Evolutionary conservation across 2,797 vertebrate genomes (phyloP).

Genomic region (Sternarchorhynchus goeldii): DNA sequence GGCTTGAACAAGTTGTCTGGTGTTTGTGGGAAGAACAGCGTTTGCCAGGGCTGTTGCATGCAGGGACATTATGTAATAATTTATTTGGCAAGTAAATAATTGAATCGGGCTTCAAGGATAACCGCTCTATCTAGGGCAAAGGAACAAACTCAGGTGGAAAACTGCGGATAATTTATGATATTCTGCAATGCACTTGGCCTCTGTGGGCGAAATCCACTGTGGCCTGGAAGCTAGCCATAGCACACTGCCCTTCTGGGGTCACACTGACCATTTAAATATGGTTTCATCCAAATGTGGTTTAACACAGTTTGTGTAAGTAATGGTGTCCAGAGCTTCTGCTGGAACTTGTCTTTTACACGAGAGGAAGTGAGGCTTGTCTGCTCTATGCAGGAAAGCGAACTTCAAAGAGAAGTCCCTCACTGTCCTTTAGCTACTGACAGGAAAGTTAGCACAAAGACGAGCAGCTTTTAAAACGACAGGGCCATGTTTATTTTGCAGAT

Average conservation of each 20-base stretch:
- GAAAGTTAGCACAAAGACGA: slow-evolving; percentile 4
- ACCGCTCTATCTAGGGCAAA: slow-evolving; percentile 54
- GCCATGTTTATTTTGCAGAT: background rate
- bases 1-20: slow-evolving; percentile 48
- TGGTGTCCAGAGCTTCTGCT: slow-evolving; percentile 27
- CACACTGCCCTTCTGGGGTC: slow-evolving; percentile 42
- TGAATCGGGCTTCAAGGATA: slow-evolving; percentile 66
- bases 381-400: background rate
- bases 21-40: slow-evolving; percentile 52
- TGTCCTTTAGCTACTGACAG: background rate
- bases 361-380: slow-evolving; percentile 19
- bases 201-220: slow-evolving; percentile 33
- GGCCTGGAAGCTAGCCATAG: slow-evolving; percentile 46
- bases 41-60: slow-evolving; percentile 54
- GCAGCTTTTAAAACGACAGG: background rate
- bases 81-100: slow-evolving; percentile 74
- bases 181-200: slow-evolving; percentile 43
- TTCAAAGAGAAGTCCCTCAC: background rate
- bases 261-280: slow-evolving; percentile 44
- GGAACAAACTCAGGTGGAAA: slow-evolving; percentile 55
- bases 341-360: background rate
- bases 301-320: slow-evolving; percentile 36
- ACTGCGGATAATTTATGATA: slow-evolving; percentile 54
- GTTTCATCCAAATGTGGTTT: slow-evolving; percentile 39
- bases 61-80: slow-evolving; percentile 68